phyloP scores from a whole-genome alignment of 2,113 vertebrate genomes.

The Oreochromis aureus region DNA sequence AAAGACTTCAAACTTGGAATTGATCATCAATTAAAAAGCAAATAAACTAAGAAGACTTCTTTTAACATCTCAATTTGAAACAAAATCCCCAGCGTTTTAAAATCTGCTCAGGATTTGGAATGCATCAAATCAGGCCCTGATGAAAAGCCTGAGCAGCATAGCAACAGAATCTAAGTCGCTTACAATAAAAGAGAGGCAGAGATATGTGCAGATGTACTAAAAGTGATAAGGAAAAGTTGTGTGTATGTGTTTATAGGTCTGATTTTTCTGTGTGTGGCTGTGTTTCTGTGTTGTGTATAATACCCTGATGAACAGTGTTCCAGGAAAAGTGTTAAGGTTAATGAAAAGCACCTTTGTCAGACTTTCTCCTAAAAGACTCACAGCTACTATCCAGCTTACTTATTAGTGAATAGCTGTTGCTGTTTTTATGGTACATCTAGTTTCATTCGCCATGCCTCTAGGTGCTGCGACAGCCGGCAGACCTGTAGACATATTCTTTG shows the following conservation, averaged over 20 bases:
- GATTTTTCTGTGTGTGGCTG: background rate
- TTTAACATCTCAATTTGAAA: background rate
- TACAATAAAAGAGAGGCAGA: background rate
- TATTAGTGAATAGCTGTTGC: background rate
- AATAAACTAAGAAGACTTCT: background rate
- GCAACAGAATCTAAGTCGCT: accelerated
- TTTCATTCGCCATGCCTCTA: background rate
- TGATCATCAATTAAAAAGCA: background rate
- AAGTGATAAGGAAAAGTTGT: background rate
- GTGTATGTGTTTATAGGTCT: background rate
- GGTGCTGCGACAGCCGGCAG: background rate
- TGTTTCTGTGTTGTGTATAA: background rate
- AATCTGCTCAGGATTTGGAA: background rate
- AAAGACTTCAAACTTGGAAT: accelerated
- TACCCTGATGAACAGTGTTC: background rate
- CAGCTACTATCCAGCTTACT: background rate
- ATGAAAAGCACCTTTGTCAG: background rate
- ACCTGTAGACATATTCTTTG: background rate
- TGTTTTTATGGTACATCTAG: background rate
- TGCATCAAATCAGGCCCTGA: background rate
- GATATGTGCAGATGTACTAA: background rate
- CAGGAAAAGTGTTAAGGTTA: background rate
- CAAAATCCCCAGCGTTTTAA: background rate
- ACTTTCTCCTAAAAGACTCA: background rate
- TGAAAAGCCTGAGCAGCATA: background rate